Percentiles rank a stretch among this genome's conserved stretches.
Evolutionary conservation across 2,113 vertebrate genomes (phyloP).

Genomic region (Zingel zingel): DNA sequence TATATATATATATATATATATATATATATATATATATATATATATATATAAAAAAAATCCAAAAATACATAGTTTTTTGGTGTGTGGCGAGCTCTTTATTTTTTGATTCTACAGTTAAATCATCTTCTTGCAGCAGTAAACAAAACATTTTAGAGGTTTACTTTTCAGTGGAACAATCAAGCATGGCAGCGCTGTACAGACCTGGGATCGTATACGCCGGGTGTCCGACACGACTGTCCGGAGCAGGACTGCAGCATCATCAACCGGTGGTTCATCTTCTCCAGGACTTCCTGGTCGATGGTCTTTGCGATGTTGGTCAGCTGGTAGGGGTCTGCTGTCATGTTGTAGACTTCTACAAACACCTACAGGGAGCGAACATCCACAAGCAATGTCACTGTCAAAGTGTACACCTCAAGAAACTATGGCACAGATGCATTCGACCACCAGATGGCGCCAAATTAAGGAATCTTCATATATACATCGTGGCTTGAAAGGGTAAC

Average conservation of each 20-base stretch:
- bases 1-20: too few species aligned
- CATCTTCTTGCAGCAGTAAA: background rate
- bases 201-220: conserved; percentile 90
- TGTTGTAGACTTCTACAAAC: conserved; percentile 97
- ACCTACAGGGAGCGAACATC: conserved; percentile 80
- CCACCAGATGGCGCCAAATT: background rate
- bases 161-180: background rate
- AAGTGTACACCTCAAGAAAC: background rate
- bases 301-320: conserved; percentile 95
- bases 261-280: conserved; percentile 98
- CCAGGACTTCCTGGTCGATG: conserved; percentile 95
- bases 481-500: too few species aligned
- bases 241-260: conserved; percentile 98
- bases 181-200: background rate
- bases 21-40: too few species aligned
- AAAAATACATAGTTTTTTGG: background rate
- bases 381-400: background rate
- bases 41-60: background rate
- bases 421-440: background rate
- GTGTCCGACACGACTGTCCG: conserved; percentile 89
- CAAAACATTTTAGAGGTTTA: too few species aligned
- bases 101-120: too few species aligned
- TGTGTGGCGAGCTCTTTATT: background rate
- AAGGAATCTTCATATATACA: background rate
- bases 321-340: conserved; percentile 95